A percentile compares a stretch with the other conserved stretches of the same genome.
Conservation (phyloP, 2,888 invertebrate genomes). For the Cheiracanthium punctorium region DNA sequence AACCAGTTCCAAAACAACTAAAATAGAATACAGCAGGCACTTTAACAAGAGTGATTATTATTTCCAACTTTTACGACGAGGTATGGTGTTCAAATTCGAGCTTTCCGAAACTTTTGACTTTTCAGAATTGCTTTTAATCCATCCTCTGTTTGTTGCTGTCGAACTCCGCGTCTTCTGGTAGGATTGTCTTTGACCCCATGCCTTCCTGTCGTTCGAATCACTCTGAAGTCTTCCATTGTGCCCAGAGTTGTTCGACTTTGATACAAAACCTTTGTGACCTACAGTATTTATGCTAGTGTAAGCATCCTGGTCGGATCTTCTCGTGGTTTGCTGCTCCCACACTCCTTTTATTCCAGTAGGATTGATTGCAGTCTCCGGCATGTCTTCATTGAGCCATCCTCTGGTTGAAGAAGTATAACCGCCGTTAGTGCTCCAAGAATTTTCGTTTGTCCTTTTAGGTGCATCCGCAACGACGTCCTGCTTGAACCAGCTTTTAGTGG, state of each 20-base stretch:
- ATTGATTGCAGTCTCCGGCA: constrained; percentile 40
- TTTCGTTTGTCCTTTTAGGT: background rate
- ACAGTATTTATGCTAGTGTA: background rate
- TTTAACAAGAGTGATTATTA: background rate
- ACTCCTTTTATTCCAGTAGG: constrained; percentile 48
- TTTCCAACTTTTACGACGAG: background rate
- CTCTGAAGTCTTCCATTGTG: background rate
- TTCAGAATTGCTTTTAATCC: background rate
- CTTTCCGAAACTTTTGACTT: background rate
- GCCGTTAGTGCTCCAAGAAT: background rate
- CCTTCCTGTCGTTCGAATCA: background rate
- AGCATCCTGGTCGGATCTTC: background rate
- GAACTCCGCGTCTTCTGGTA: too few species aligned
- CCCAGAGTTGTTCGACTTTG: background rate
- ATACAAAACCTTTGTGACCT: constrained; percentile 21
- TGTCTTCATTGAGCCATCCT: background rate
- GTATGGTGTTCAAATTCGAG: background rate
- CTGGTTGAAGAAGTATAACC: constrained; percentile 2
- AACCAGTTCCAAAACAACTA: too few species aligned
- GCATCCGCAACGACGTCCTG: background rate
- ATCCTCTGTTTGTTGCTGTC: background rate
- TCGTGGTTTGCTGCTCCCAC: constrained; percentile 47
- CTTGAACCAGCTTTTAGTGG: background rate
- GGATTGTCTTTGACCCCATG: background rate
- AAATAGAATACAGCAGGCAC: too few species aligned